Base-by-base conservation (phyloP, 2,888 invertebrate genomes). In the Drosophila anceps region DNA sequence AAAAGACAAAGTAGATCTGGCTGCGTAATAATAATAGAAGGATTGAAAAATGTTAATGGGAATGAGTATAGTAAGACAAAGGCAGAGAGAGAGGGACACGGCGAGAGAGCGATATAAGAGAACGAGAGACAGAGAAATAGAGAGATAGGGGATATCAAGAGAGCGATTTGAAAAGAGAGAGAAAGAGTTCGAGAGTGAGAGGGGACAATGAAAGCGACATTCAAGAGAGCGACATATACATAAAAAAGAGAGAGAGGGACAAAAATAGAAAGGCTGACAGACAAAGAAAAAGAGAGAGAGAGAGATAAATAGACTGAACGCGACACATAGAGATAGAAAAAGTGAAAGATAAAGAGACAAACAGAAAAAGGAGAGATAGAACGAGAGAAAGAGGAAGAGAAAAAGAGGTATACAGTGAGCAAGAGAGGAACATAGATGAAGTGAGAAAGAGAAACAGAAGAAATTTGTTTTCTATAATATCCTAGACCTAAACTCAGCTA, bases 281-380 rank as follows among this genome's bases (percentile, higher is more conserved):
- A 24, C n/a, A n/a, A n/a, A 1, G 4, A 41, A 9, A 39, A 8
- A 39, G n/a, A 39, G 3, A 39, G 9, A 8, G 2, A 18, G 9
- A 39, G 4, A 15, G 9, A 8, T n/a, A n/a, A n/a, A n/a, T n/a
- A n/a, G n/a, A n/a, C n/a, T n/a, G n/a, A n/a, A n/a, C n/a, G n/a
- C n/a, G n/a, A n/a, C n/a, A n/a, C n/a, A n/a, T n/a, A n/a, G n/a
- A n/a, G 9, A 13, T 8, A 29, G 10, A 12, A 31, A 43, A 2
- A 20, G 43, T 13, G 6, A 13, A 13, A 4, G 8, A 24, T 7
- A 18, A 0, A 12, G 50, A 8, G 1, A 6, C 13, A 3, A 8
- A n/a, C 5, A 0, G 0, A 1, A 46, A 1, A 27, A 4, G 7
- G 13, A 27, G 4, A 24, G 15, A 24, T 0, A 27, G 15, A n/a